Evolutionary conservation across 92 coral and sea anemone genomes (phyloP), one percentile per base, ranked within the genome.

Genomic region (Porites lobata): DNA sequence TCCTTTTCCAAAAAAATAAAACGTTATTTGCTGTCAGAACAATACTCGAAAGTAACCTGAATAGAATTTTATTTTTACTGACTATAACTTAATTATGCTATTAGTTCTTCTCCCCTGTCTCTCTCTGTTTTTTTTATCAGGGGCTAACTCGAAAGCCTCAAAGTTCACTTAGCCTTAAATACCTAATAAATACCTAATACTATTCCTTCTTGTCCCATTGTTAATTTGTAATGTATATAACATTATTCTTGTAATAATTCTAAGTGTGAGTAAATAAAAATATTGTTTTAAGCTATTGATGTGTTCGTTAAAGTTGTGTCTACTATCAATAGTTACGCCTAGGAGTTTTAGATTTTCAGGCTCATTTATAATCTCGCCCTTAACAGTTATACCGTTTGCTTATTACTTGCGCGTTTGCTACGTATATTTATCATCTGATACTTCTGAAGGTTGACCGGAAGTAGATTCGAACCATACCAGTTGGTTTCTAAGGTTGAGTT

Each of bases 391-490:
- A 59, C 52, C 58, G 58, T 51, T 32, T 72, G 43, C 77, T 72
- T 20, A 51, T 72, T 51, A 72, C 58, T 20, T 38, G 52, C 58
- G 77, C 19, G 54, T 72, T 72, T 72, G 43, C 21, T 81, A 19
- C 47, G 79, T 68, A 65, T 65, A 65, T 9, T 17, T 17, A 65
- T 65, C 70, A 65, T 65, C 70, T 65, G 70, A 65, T 65, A 65
- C n/a, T 79, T 66, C n/a, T 62, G 20, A 47, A 79, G 64, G 72
- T 79, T 86, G 53, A 11, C 70, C 29, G 58, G 78, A 52, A 54
- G 72, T 12, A 86, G 71, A 78, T 86, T 86, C 20, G 71, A 51
- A 13, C 47, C 63, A 65, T 79, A 90, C 93, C 90, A 90, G 12
- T 76, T 56, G 12, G 82, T 29, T 29, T 81, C 90, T 24, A 61